Evolutionary conservation across 1,140 invertebrate genomes (phyloP).

Genomic region (Oscheius sp.): DNA sequence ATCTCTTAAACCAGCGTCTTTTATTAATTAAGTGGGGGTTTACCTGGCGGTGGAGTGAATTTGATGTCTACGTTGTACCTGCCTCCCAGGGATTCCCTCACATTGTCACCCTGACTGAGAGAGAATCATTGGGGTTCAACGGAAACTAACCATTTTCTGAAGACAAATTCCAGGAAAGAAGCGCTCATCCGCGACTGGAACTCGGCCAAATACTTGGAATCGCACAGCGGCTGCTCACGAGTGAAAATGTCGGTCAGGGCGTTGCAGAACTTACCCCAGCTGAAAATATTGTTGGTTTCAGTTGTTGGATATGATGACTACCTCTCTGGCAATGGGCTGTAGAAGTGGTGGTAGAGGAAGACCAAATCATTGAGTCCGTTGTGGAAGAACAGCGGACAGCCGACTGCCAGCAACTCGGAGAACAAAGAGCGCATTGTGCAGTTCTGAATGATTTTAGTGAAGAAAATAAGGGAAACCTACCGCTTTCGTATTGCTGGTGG

Average conservation of each 20-base stretch:
- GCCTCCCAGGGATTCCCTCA: constrained; percentile 3
- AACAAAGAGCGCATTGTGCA: constrained; percentile 21
- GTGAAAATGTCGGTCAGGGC: constrained; percentile 11
- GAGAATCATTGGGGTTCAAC: background rate
- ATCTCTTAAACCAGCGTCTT: no score
- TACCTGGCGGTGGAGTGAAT: constrained; percentile 15
- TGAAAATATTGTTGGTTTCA: no score
- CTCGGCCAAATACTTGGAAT: constrained; percentile 47
- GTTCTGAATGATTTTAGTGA: background rate
- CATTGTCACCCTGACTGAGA: constrained; percentile 42
- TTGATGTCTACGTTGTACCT: constrained; percentile 32
- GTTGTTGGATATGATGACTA: constrained; percentile 39
- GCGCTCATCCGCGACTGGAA: constrained; percentile 20
- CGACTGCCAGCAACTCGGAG: constrained; percentile 40
- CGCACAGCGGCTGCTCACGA: constrained; percentile 27
- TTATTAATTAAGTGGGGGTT: no score
- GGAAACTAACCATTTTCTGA: constrained; percentile 38
- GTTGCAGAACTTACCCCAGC: constrained; percentile 10
- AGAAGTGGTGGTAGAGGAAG: constrained; percentile 50
- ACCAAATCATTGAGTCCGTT: constrained; percentile 48
- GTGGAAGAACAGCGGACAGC: constrained; percentile 39
- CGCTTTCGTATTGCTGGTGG: background rate
- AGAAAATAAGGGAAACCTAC: background rate
- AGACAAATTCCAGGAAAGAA: constrained; percentile 50
- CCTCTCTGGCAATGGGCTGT: constrained; percentile 38